Evolutionary conservation across 2,113 vertebrate genomes (phyloP).

Genomic region (Oreochromis spilurus): DNA sequence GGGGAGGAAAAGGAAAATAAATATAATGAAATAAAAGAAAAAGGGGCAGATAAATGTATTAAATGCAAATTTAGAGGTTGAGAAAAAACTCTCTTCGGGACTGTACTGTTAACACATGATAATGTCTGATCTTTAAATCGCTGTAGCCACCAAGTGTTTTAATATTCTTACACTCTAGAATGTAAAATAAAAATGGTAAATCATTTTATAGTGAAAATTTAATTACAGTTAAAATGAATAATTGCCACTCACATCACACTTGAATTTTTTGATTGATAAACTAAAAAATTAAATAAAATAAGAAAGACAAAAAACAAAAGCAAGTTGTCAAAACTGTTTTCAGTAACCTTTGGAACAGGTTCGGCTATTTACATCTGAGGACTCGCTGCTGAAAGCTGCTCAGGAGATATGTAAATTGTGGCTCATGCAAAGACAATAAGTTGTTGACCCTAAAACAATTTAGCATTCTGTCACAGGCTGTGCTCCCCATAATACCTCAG

Average conservation of each 20-base stretch:
- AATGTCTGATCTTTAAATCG: not conserved
- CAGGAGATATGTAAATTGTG: constrained; percentile 43
- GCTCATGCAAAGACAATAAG: constrained; percentile 67
- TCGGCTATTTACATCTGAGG: not conserved
- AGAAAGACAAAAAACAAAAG: not conserved
- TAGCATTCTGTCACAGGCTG: constrained; percentile 78
- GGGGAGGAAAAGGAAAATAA: not conserved
- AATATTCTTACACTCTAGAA: not conserved
- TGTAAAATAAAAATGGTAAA: not conserved
- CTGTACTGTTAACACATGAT: constrained; percentile 16
- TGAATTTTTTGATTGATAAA: not conserved
- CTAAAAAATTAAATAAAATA: not conserved
- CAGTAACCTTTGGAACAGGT: not conserved
- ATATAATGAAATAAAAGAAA: not conserved
- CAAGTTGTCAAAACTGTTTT: not conserved
- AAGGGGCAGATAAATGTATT: constrained; percentile 32
- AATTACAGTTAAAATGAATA: not conserved
- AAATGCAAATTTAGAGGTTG: constrained; percentile 41
- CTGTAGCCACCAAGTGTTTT: not conserved
- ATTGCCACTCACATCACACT: not conserved
- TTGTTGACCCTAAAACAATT: constrained; percentile 80
- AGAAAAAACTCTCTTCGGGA: not conserved
- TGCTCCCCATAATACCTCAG: constrained; percentile 71
- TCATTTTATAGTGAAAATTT: not conserved
- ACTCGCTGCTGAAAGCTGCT: not conserved